A percentile compares a stretch with the other conserved stretches of the same genome.
Evolutionary conservation across 2,888 invertebrate species (phyloP).

Genomic region (Rhyacophila evoluta): DNA sequence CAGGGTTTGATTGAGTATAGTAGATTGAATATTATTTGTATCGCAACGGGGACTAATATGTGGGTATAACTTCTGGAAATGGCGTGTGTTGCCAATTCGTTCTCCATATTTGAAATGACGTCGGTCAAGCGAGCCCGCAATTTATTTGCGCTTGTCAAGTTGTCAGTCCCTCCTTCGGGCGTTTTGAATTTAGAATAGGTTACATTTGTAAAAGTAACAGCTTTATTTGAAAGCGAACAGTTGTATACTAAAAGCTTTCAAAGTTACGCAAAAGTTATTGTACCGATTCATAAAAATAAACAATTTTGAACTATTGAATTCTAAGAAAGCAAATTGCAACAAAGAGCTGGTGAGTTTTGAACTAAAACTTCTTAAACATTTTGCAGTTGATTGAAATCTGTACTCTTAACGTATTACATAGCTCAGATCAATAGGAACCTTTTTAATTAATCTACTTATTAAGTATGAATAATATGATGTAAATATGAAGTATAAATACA

Average conservation of each 20-base stretch:
- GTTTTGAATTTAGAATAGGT: conserved; percentile 33
- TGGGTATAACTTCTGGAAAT: background rate
- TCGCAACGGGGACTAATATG: background rate
- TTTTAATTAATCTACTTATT: too few species aligned
- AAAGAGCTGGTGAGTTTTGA: background rate
- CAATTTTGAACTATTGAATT: background rate
- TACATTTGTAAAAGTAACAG: conserved; percentile 32
- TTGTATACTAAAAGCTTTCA: background rate
- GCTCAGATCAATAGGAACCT: too few species aligned
- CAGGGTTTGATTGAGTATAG: background rate
- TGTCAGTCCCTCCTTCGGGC: conserved; percentile 29
- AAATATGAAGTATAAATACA: too few species aligned
- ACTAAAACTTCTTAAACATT: too few species aligned
- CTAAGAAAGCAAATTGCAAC: background rate
- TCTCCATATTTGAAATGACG: conserved; percentile 23
- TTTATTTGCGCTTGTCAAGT: conserved; percentile 39
- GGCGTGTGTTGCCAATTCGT: conserved; percentile 15
- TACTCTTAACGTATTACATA: too few species aligned
- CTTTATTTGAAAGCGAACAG: conserved; percentile 23
- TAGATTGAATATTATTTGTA: conserved; percentile 11
- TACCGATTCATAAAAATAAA: background rate
- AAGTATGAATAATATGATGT: too few species aligned
- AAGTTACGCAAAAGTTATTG: background rate
- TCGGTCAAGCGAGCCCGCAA: conserved; percentile 29
- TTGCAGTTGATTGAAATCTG: too few species aligned